Conservation (phyloP, 2,113 vertebrate species). For the Tupaia tana region DNA sequence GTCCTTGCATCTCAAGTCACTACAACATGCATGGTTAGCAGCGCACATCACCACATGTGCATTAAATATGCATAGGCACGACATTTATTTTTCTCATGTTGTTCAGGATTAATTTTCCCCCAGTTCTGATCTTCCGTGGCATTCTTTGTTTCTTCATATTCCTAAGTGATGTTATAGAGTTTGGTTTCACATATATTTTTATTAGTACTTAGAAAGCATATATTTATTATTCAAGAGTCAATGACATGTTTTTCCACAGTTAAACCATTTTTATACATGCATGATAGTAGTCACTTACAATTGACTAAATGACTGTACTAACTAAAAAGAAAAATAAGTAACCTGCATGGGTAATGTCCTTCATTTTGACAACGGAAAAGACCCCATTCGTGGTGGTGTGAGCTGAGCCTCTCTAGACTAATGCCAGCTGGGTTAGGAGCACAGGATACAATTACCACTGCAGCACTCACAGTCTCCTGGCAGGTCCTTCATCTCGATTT, state of each 20-base stretch:
- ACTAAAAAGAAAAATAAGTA: background rate
- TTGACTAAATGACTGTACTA: background rate
- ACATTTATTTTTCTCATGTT: background rate
- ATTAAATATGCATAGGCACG: background rate
- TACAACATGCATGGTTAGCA: background rate
- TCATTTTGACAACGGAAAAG: background rate
- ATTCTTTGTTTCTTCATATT: background rate
- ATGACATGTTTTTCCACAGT: background rate
- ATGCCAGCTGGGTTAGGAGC: fast-evolving
- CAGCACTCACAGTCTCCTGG: background rate
- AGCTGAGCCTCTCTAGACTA: background rate
- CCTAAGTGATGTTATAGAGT: background rate
- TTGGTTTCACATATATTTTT: background rate
- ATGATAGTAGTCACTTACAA: background rate
- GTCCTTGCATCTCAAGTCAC: background rate
- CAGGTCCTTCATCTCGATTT: background rate
- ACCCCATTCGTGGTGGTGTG: background rate
- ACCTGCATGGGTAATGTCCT: background rate
- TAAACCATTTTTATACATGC: background rate
- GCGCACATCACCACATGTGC: background rate
- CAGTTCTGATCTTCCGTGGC: background rate
- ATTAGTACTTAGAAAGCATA: background rate
- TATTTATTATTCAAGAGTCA: background rate
- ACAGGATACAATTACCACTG: background rate
- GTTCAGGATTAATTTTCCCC: background rate